phyloP scores from a whole-genome alignment of 2,113 vertebrate genomes.

The Gracilinanus agilis region DNA sequence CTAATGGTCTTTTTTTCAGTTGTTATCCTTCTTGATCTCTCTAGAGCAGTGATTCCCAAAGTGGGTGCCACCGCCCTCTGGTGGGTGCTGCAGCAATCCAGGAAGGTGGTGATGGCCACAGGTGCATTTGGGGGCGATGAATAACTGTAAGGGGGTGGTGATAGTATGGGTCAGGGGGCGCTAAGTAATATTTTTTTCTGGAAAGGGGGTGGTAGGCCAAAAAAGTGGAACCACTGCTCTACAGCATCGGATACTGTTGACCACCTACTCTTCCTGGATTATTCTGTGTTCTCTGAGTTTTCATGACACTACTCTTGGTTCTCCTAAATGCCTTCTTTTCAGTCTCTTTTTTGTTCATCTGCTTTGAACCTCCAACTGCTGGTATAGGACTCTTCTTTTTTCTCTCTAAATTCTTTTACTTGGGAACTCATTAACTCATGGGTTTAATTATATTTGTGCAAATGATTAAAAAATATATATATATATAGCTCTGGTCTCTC shows the following conservation, averaged over 20 bases:
- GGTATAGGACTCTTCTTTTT: neutral
- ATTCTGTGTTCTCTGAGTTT: neutral
- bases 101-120: no score
- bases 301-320: neutral
- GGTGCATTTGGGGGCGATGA: no score
- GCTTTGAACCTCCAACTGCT: neutral
- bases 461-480: no score
- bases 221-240: no score
- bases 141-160: no score
- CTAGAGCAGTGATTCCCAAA: no score
- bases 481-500: neutral
- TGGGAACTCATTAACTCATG: neutral
- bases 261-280: neutral
- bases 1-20: neutral
- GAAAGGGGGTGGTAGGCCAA: no score
- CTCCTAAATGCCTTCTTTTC: neutral
- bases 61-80: no score
- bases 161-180: no score
- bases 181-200: no score
- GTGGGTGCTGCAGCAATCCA: no score
- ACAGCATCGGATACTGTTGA: neutral
- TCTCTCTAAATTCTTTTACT: neutral
- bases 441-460: no score
- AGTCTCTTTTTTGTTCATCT: neutral
- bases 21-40: neutral